Percentiles rank a stretch among this genome's conserved stretches.
Conservation (phyloP, 2,888 invertebrate species). For the Amphipoea lucens region DNA sequence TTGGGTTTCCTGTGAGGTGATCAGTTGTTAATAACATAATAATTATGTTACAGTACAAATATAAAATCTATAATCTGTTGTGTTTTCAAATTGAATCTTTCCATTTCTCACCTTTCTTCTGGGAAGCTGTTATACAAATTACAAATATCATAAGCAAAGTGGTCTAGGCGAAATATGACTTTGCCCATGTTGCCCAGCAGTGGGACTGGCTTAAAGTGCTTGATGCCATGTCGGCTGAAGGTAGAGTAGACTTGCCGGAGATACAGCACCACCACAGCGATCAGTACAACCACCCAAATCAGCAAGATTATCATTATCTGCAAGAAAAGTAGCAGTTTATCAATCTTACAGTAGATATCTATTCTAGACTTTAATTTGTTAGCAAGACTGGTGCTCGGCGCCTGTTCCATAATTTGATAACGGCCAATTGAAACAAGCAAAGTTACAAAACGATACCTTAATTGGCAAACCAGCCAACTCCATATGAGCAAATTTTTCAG, state of each 20-base stretch:
- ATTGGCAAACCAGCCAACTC: too few species aligned
- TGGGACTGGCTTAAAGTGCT: conserved; percentile 66
- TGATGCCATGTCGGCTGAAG: conserved; percentile 72
- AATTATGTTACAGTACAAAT: too few species aligned
- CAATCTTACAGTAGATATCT: neutral
- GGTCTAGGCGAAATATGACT: conserved; percentile 53
- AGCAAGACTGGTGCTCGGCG: too few species aligned
- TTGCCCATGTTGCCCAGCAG: conserved; percentile 71
- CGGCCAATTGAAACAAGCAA: neutral
- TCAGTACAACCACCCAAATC: conserved; percentile 68
- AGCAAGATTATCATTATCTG: conserved; percentile 68
- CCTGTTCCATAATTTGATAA: neutral
- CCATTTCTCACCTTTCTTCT: conserved; percentile 68
- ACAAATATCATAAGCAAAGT: conserved; percentile 63
- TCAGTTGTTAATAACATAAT: too few species aligned
- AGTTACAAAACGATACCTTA: neutral
- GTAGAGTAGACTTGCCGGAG: conserved; percentile 66
- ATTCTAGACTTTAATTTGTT: neutral
- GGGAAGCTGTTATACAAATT: conserved; percentile 70
- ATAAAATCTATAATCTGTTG: neutral
- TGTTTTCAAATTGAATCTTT: neutral
- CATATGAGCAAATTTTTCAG: too few species aligned
- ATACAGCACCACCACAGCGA: conserved; percentile 65
- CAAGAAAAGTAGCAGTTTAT: neutral
- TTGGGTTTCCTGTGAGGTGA: neutral